phyloP scores from a whole-genome alignment of 2,888 invertebrate genomes.

The Chrysodeixis includens region DNA sequence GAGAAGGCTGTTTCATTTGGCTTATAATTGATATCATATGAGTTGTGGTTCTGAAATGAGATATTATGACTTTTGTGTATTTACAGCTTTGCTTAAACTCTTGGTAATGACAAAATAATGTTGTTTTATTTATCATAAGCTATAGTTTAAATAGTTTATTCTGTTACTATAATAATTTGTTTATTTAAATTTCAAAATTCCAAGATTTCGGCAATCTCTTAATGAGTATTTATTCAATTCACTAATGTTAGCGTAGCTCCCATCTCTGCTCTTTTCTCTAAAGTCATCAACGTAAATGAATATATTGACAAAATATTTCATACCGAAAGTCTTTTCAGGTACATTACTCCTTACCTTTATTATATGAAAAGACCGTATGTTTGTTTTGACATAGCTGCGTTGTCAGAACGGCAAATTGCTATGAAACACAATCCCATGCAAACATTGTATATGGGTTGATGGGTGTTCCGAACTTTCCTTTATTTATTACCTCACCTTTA shows the following conservation, averaged over 20 bases:
- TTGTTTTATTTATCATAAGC: background rate
- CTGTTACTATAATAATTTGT: too few relatives aligned
- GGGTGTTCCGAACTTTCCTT: conserved; percentile 44
- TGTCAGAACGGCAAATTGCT: conserved; percentile 62
- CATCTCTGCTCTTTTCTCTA: conserved; percentile 15
- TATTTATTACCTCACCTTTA: conserved; percentile 53
- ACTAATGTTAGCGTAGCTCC: too few relatives aligned
- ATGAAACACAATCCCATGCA: conserved; percentile 64
- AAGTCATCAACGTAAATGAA: conserved; percentile 24
- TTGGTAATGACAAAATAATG: background rate
- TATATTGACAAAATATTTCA: conserved; percentile 22
- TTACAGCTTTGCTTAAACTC: background rate
- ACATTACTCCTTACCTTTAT: conserved; percentile 36
- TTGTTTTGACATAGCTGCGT: conserved; percentile 57
- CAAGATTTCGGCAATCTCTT: too few relatives aligned
- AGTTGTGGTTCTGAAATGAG: conserved; percentile 28
- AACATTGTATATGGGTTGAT: conserved; percentile 58
- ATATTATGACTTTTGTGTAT: conserved; percentile 9
- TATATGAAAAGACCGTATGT: conserved; percentile 40
- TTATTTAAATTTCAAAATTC: too few relatives aligned
- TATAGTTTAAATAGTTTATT: too few relatives aligned
- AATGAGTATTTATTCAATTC: too few relatives aligned
- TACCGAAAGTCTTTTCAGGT: background rate
- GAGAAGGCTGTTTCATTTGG: conserved; percentile 44
- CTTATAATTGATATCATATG: conserved; percentile 27